Evolutionary conservation across 2,797 vertebrate species (phyloP).

Genomic region (Enteromius unitaeniatus): DNA sequence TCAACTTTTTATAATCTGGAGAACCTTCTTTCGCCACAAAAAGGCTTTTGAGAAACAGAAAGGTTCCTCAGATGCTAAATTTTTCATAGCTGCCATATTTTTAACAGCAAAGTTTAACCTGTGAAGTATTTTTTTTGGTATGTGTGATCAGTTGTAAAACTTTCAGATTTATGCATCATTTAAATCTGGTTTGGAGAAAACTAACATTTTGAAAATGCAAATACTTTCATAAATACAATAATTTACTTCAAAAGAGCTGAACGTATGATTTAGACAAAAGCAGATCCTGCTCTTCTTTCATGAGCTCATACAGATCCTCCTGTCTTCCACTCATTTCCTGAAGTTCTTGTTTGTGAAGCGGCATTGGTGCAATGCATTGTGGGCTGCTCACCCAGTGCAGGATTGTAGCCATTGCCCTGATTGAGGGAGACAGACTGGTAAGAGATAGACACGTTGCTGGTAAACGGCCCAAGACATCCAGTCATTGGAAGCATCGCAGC

Average conservation of each 20-base stretch:
- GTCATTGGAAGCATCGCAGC: slow-evolving; percentile 41
- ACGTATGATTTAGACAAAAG: background rate
- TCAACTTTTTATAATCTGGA: too few species aligned
- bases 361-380: background rate
- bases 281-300: background rate
- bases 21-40: too few species aligned
- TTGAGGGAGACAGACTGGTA: slow-evolving; percentile 69
- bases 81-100: background rate
- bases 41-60: too few species aligned
- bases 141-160: background rate
- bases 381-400: slow-evolving; percentile 70
- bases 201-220: background rate
- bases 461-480: slow-evolving; percentile 76
- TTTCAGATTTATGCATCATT: background rate
- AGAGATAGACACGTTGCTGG: slow-evolving; percentile 67
- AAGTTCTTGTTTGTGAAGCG: background rate
- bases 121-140: background rate
- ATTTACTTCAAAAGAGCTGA: background rate
- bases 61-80: background rate
- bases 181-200: background rate
- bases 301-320: background rate
- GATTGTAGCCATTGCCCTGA: slow-evolving; percentile 71
- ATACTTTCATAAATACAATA: background rate
- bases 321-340: background rate
- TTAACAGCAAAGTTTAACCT: too few species aligned